phyloP scores from a whole-genome alignment of 2,113 vertebrate genomes.

The Origma solitaria region DNA sequence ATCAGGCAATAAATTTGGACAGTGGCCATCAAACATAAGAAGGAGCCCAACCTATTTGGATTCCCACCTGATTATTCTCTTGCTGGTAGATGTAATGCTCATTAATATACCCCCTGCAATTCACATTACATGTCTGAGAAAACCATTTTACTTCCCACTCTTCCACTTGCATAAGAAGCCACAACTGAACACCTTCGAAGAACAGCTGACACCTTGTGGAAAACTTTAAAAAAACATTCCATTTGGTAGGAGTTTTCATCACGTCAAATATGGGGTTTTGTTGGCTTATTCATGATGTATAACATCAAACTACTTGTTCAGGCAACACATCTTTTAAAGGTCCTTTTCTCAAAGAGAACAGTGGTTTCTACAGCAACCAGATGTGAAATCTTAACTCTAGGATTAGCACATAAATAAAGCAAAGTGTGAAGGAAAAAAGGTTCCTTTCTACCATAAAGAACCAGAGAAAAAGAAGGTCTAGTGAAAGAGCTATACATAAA shows the following conservation, averaged over 20 bases:
- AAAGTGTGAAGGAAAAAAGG: not conserved
- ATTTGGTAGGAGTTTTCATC: not conserved
- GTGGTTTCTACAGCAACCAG: conserved; percentile 3
- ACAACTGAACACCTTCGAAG: not conserved
- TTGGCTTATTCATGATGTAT: not conserved
- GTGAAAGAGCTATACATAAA: not conserved
- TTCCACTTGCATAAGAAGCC: not conserved
- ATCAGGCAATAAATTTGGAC: not conserved
- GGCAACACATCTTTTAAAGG: not conserved
- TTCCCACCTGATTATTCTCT: not conserved
- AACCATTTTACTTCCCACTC: not conserved
- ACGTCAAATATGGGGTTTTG: not conserved
- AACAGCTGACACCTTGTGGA: not conserved
- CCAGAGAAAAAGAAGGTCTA: not conserved
- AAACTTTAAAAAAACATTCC: not conserved
- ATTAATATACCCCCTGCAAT: not conserved
- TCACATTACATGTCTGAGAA: not conserved
- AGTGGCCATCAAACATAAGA: accelerated
- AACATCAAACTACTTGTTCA: not conserved
- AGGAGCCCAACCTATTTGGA: not conserved
- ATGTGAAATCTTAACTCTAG: not conserved
- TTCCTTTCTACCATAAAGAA: not conserved
- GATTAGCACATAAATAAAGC: not conserved
- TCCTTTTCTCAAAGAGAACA: not conserved
- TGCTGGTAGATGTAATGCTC: not conserved